Conservation (phyloP, 2,797 vertebrate species). For the Sebastes alutus region DNA sequence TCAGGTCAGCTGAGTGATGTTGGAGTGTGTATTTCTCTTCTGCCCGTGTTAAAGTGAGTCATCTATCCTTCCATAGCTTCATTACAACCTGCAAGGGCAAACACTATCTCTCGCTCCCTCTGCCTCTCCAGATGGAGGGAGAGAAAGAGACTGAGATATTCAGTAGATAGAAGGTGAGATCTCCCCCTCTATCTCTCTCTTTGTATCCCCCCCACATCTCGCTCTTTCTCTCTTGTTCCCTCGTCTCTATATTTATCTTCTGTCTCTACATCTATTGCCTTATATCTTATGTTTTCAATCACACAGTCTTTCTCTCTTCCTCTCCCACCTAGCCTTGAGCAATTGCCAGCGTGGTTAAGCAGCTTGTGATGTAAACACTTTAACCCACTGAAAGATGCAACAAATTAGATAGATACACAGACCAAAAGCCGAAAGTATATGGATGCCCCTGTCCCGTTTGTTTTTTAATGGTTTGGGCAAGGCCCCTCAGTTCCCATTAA, state of each 20-base stretch:
- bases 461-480: not conserved
- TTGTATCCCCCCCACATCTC: conserved; percentile 32
- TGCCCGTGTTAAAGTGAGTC: conserved; percentile 77
- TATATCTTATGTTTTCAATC: conserved; percentile 56
- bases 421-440: not conserved
- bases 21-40: conserved; percentile 70
- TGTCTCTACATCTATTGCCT: conserved; percentile 55
- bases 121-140: conserved; percentile 68
- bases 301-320: conserved; percentile 38
- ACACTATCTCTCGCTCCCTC: conserved; percentile 72
- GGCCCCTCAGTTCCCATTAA: not conserved
- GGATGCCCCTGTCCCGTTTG: not conserved
- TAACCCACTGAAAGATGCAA: conserved; percentile 21
- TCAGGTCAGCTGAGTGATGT: conserved; percentile 72
- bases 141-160: conserved; percentile 55
- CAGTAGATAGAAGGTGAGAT: conserved; percentile 64
- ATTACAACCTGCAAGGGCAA: conserved; percentile 82
- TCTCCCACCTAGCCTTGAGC: conserved; percentile 46
- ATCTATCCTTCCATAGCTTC: conserved; percentile 81
- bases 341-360: conserved; percentile 36
- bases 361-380: conserved; percentile 48
- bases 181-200: conserved; percentile 39
- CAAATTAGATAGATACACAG: conserved; percentile 6
- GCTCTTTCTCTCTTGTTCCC: conserved; percentile 50
- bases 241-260: conserved; percentile 72